Evolutionary conservation across 2,797 vertebrate genomes (phyloP).

Genomic region (Margarornis squamiger): DNA sequence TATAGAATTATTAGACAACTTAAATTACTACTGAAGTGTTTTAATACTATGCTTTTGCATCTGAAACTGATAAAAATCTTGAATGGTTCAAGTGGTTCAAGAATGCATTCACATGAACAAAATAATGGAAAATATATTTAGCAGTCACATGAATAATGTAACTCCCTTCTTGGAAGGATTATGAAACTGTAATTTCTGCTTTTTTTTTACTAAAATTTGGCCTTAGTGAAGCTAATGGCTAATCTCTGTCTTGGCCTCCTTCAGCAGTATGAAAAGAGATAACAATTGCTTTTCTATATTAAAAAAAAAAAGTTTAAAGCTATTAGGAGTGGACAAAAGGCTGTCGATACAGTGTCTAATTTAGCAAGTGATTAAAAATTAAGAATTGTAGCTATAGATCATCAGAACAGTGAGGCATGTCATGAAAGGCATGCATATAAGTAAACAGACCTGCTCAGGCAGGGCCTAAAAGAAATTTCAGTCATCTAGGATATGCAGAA

Average conservation of each 20-base stretch:
- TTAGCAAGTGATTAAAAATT: constrained; percentile 27
- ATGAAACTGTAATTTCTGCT: constrained; percentile 34
- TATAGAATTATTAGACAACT: background rate
- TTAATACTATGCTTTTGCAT: constrained; percentile 24
- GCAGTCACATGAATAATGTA: constrained; percentile 65
- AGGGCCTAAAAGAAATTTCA: background rate
- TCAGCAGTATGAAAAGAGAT: background rate
- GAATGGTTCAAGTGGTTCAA: constrained; percentile 21
- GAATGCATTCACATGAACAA: constrained; percentile 51
- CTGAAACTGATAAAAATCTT: constrained; percentile 56
- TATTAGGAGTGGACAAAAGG: background rate
- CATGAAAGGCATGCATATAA: background rate
- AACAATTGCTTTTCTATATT: background rate
- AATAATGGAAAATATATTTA: constrained; percentile 72
- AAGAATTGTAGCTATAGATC: background rate
- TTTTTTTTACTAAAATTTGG: constrained; percentile 62
- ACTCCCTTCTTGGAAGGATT: constrained; percentile 60
- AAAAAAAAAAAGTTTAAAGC: background rate
- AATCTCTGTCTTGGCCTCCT: background rate
- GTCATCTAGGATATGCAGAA: background rate
- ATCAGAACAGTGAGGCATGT: background rate
- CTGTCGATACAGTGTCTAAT: background rate
- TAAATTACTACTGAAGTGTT: constrained; percentile 28
- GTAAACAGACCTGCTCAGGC: background rate
- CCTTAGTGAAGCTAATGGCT: constrained; percentile 31